These are phyloP conservation scores for Dryadula phaetusa DNA, from an alignment of 2,888 invertebrate genomes.

Conservation along the genomic window DNA sequence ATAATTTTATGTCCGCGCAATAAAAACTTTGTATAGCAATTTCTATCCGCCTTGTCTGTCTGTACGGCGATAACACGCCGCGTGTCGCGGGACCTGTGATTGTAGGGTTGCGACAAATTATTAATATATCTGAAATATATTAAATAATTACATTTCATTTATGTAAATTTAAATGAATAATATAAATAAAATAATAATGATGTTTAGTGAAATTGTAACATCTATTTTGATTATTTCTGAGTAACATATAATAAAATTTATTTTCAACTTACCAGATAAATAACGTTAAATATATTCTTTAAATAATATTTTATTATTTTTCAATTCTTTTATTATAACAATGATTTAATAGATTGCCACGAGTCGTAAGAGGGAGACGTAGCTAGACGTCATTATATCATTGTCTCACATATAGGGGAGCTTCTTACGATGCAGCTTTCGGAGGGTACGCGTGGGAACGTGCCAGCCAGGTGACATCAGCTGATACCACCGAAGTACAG, in stretches of 20 bases:
- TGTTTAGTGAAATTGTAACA: no score
- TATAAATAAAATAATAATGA: no score
- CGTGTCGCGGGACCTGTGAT: conserved; percentile 68
- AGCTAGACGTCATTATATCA: conserved; percentile 58
- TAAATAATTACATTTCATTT: not conserved
- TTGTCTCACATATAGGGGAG: conserved; percentile 39
- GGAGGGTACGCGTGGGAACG: conserved; percentile 78
- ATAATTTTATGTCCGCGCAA: conserved; percentile 52
- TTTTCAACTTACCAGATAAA: not conserved
- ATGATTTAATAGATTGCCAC: conserved; percentile 59
- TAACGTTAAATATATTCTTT: not conserved
- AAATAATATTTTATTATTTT: not conserved
- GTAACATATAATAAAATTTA: not conserved
- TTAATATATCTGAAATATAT: not conserved
- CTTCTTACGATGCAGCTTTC: conserved; percentile 50
- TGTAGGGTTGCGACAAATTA: conserved; percentile 63
- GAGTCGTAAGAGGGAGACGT: conserved; percentile 60
- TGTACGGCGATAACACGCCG: conserved; percentile 75
- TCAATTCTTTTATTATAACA: conserved; percentile 35
- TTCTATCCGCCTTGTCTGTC: conserved; percentile 68
- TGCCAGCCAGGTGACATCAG: conserved; percentile 74
- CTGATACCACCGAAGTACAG: conserved; percentile 63
- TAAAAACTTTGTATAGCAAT: conserved; percentile 69
- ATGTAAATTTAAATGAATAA: not conserved
- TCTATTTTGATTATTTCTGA: not conserved